Evolutionary conservation across 2,888 invertebrate species (phyloP).

Genomic region (Tenthredo notha): DNA sequence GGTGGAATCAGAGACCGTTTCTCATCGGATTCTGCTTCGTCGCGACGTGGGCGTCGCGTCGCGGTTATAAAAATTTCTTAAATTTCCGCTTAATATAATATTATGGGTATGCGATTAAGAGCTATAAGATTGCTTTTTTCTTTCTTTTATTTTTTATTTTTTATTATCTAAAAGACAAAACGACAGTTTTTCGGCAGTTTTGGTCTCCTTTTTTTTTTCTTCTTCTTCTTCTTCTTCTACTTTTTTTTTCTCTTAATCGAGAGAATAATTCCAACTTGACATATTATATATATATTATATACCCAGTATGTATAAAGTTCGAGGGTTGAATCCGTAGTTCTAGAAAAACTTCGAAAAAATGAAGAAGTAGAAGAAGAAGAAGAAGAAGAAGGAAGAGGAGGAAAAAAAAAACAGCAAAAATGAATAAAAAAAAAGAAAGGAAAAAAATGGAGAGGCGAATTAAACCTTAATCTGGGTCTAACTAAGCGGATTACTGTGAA

Average conservation of each 20-base stretch:
- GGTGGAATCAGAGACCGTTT: not conserved
- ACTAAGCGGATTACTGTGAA: conserved; percentile 72
- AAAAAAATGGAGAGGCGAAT: not conserved
- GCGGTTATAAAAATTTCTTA: not conserved
- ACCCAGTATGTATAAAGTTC: not conserved
- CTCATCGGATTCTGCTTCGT: not conserved
- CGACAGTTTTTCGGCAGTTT: not conserved
- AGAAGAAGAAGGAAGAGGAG: not conserved
- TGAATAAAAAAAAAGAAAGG: not conserved
- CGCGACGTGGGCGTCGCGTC: not conserved
- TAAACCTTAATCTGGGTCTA: conserved; percentile 66
- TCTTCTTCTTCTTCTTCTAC: not conserved
- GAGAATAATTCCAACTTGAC: too few relatives aligned
- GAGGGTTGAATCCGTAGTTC: not conserved
- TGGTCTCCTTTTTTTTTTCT: not conserved
- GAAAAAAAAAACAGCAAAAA: not conserved
- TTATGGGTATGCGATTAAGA: not conserved
- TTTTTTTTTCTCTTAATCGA: not conserved
- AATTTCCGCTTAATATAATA: not conserved
- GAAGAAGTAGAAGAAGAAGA: not conserved
- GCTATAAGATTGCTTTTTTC: not conserved
- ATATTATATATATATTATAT: too few relatives aligned
- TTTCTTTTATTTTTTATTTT: not conserved
- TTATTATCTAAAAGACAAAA: not conserved
- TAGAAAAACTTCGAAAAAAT: not conserved